Conservation (phyloP, 2,113 vertebrate genomes). For the Sinocyclocheilus anshuiensis region DNA sequence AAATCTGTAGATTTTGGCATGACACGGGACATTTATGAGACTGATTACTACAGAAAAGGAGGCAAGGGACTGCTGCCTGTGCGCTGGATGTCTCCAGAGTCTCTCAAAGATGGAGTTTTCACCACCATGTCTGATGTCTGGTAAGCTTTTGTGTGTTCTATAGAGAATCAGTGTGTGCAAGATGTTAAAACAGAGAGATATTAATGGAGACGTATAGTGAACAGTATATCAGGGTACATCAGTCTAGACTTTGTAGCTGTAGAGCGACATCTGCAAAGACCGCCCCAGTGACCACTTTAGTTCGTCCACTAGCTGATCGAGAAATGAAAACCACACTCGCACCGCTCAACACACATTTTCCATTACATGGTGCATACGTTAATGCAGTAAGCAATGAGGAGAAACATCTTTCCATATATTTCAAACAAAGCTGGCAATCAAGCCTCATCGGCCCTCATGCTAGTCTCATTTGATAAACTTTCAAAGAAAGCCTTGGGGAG, state of each 20-base stretch:
- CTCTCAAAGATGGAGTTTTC: slow-evolving; percentile 97
- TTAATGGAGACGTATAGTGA: neutral
- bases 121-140: slow-evolving; percentile 97
- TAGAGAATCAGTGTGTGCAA: neutral
- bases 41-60: slow-evolving; percentile 97
- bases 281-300: neutral
- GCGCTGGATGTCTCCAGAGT: slow-evolving; percentile 98
- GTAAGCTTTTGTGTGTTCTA: slow-evolving; percentile 68
- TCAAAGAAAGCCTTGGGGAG: slow-evolving; percentile 35
- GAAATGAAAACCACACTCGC: neutral
- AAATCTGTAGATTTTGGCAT: slow-evolving; percentile 90
- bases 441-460: slow-evolving; percentile 38
- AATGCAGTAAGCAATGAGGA: slow-evolving; percentile 34
- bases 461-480: slow-evolving; percentile 25
- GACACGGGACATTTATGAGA: slow-evolving; percentile 98
- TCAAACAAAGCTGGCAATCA: slow-evolving; percentile 40
- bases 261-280: slow-evolving; percentile 10
- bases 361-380: slow-evolving; percentile 1
- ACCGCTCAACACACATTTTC: slow-evolving; percentile 9
- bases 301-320: neutral
- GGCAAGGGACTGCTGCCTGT: slow-evolving; percentile 95
- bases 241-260: neutral
- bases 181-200: neutral
- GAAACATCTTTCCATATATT: slow-evolving; percentile 39
- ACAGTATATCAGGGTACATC: neutral